Evolutionary conservation across 2,888 invertebrate species (phyloP).

Genomic region (Mesochorus sp.): DNA sequence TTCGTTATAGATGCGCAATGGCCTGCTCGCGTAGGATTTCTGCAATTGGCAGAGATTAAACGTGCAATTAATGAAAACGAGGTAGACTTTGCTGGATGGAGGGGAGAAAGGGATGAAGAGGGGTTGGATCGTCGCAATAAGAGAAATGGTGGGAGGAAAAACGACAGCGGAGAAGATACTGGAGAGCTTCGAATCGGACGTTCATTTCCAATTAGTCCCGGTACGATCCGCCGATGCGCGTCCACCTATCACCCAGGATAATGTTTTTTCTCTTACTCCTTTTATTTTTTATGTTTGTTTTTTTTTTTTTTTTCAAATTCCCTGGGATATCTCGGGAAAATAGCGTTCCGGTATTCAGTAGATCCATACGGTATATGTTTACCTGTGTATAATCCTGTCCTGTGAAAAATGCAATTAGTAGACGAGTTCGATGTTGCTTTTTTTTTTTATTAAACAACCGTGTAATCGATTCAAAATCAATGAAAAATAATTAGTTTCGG

Average conservation of each 20-base stretch:
- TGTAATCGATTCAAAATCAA: background rate
- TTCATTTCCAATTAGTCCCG: conserved; percentile 61
- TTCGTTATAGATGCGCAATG: conserved; percentile 16
- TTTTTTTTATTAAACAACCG: background rate
- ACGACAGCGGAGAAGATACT: conserved; percentile 40
- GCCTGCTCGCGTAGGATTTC: conserved; percentile 38
- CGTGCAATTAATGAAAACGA: conserved; percentile 62
- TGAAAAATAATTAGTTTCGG: no score
- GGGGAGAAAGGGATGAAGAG: conserved; percentile 5
- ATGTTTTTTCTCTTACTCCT: no score
- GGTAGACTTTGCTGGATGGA: conserved; percentile 42
- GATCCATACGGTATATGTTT: background rate
- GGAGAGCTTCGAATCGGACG: conserved; percentile 55
- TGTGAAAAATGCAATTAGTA: background rate
- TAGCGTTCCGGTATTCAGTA: conserved; percentile 7
- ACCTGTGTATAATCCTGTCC: background rate
- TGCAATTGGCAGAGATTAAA: conserved; percentile 61
- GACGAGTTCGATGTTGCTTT: background rate
- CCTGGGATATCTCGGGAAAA: conserved; percentile 15
- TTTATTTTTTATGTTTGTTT: conserved; percentile 19
- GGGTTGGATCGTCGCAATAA: background rate
- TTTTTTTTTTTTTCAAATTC: conserved; percentile 26
- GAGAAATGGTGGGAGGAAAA: conserved; percentile 31
- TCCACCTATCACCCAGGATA: conserved; percentile 48
- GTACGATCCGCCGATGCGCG: conserved; percentile 48